Evolutionary conservation across 2,113 vertebrate species (phyloP).

Genomic region (Lamprologus lemairii): DNA sequence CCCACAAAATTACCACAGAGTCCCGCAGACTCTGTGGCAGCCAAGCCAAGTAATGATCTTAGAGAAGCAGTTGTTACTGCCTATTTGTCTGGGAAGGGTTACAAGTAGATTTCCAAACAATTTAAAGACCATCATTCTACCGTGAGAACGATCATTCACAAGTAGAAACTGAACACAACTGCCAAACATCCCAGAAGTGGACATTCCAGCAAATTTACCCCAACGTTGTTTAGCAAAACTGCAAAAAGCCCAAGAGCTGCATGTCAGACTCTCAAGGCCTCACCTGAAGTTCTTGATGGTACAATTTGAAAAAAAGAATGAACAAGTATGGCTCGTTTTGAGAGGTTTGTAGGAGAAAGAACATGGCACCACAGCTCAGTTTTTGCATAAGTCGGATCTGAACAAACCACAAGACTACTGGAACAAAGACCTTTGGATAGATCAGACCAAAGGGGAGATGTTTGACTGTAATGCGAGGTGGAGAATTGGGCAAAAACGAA

Average conservation of each 20-base stretch:
- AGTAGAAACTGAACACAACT: not conserved
- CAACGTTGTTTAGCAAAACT: not conserved
- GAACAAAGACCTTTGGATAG: not conserved
- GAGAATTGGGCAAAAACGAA: not conserved
- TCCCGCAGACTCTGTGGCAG: not conserved
- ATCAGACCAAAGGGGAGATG: not conserved
- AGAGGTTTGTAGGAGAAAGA: not conserved
- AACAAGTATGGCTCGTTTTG: not conserved
- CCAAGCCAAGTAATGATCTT: not conserved
- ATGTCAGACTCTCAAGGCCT: not conserved
- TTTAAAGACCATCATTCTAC: not conserved
- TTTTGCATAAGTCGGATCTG: accelerated
- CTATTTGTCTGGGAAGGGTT: not conserved
- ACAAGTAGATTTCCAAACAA: not conserved
- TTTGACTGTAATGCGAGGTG: accelerated
- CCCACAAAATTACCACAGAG: not conserved
- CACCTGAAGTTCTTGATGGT: not conserved
- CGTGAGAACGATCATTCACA: not conserved
- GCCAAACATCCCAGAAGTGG: not conserved
- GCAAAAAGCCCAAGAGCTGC: not conserved
- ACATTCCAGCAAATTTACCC: not conserved
- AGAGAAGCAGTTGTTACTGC: not conserved
- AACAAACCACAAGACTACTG: not conserved
- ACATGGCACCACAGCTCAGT: not conserved
- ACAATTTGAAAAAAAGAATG: not conserved